Evolutionary conservation across 2,113 vertebrate species (phyloP), one percentile per base, ranked within the genome.

Genomic region (Chroicocephalus ridibundus): DNA sequence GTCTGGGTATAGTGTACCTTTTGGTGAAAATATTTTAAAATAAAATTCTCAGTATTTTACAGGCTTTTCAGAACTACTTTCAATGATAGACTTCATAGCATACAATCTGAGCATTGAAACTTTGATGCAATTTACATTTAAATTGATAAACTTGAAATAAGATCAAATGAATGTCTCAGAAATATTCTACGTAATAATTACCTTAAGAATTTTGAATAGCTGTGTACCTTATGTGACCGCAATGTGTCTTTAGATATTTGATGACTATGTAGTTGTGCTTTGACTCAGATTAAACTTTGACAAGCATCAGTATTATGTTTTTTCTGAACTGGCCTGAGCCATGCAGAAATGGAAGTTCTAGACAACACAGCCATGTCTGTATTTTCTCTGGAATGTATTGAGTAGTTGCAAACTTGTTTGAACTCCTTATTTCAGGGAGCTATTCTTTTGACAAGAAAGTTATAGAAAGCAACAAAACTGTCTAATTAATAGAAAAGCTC

Each of bases 201-300:
- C 11, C 79, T 62, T 1, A 72, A 76, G 19, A 36, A 2, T 14
- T 74, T 74, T 3, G 19, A 74, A 15, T 47, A 61, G 4, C 36
- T 64, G 3, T 36, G 5, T 64, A 24, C 25, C 3, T 11, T 42
- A 26, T 18, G 7, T 49, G 22, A 24, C 16, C 65, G 25, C 36
- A 54, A 29, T 25, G 4, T 17, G 9, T 47, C 47, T 76, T 57
- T 25, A 49, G 9, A 10, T 55, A 86, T 64, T 61, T 76, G 14
- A 34, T 82, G 24, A 20, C 3, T 65, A 1, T 20, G 25, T 15
- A 77, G 1, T 40, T 0, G 0, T 66, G 15, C 26, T 85, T 90
- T 1, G 1, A 40, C 5, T 80, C 11, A 64, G 38, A 44, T 36
- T 5, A 27, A 70, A 34, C 10, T 84, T 70, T 19, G 36, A n/a